Conservation (phyloP, 2,797 vertebrate genomes). For the Rhabdophis nuchalis region DNA sequence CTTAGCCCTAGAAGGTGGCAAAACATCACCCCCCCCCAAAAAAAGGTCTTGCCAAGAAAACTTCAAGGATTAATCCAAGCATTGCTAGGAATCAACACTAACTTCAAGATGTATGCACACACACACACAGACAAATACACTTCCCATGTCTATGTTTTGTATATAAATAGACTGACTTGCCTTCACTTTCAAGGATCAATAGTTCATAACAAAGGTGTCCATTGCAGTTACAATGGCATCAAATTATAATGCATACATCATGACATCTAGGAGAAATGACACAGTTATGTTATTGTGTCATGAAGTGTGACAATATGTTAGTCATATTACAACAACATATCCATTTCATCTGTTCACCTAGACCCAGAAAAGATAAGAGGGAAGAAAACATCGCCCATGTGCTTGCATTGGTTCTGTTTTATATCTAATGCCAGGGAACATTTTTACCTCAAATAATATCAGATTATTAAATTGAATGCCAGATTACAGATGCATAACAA, state of each 20-base stretch:
- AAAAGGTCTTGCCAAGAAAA: neutral
- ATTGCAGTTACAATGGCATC: neutral
- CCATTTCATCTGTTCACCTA: neutral
- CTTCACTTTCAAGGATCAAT: neutral
- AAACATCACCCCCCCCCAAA: neutral
- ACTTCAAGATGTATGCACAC: neutral
- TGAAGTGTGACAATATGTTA: neutral
- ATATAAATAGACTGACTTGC: neutral
- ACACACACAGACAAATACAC: neutral
- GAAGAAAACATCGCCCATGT: neutral
- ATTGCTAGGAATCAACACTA: neutral
- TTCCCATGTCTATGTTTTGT: neutral
- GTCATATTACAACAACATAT: neutral
- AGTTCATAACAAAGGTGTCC: neutral
- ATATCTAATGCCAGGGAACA: neutral
- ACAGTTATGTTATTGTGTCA: neutral
- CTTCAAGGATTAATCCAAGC: neutral
- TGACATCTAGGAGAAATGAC: neutral
- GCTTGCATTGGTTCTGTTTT: neutral
- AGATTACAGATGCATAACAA: neutral
- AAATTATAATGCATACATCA: neutral
- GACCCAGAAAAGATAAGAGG: neutral
- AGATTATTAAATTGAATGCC: neutral
- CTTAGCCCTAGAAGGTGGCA: neutral
- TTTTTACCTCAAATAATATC: neutral